phyloP scores from a whole-genome alignment of 37 sponge, comb jelly and placozoan species.

The Lycopodina hypogea region DNA sequence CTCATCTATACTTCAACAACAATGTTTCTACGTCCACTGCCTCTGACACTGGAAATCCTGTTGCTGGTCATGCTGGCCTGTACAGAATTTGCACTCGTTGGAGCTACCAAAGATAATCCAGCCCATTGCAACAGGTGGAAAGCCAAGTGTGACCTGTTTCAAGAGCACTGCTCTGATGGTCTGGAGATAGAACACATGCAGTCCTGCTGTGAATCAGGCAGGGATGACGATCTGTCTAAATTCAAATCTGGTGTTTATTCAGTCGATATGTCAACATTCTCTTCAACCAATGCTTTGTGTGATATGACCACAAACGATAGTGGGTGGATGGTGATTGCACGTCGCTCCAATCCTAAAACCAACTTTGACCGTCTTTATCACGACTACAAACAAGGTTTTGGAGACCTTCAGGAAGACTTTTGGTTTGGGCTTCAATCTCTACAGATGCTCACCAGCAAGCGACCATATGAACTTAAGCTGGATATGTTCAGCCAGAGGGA shows the following conservation, averaged over 20 bases:
- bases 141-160: no score
- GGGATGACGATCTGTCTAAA: no score
- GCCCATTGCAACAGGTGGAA: no score
- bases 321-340: constrained; percentile 42
- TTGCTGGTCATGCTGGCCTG: no score
- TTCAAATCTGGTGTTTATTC: constrained; percentile 11
- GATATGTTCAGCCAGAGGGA: constrained; percentile 9
- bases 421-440: constrained; percentile 48
- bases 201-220: no score
- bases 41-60: no score
- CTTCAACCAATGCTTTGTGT: constrained; percentile 10
- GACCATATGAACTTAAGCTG: constrained; percentile 31
- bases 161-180: no score
- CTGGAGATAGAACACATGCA: no score
- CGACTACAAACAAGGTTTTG: constrained; percentile 61
- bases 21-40: no score
- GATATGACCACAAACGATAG: constrained; percentile 18
- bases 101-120: no score
- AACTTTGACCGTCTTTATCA: constrained; percentile 21
- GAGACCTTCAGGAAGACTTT: constrained; percentile 24
- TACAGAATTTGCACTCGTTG: no score
- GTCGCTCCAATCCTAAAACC: neutral
- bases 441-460: constrained; percentile 12
- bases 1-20: no score
- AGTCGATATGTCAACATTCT: constrained; percentile 1